These are phyloP conservation scores for Plectropomus leopardus DNA, from an alignment of 2,113 vertebrate genomes.

Conservation along the genomic window DNA sequence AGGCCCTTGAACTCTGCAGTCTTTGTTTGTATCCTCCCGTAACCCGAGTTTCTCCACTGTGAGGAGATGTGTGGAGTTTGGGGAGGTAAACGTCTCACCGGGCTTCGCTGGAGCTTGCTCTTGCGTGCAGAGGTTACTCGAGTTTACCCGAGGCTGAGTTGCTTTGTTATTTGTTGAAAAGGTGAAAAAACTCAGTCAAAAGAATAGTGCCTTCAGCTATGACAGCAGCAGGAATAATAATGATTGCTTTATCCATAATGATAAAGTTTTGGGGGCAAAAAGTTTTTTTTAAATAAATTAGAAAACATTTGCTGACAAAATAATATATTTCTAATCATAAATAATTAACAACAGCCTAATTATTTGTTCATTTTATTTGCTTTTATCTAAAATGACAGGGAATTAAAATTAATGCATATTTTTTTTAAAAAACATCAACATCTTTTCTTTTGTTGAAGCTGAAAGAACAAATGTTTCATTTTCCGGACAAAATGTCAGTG, in stretches of 20 bases:
- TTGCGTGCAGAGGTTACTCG: conserved; percentile 30
- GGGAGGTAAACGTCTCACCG: conserved; percentile 46
- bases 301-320: conserved; percentile 20
- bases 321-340: conserved; percentile 31
- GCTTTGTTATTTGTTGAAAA: neutral
- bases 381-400: neutral
- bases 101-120: conserved; percentile 22
- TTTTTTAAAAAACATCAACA: too few relatives aligned
- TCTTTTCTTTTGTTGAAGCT: neutral
- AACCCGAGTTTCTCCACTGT: conserved; percentile 27
- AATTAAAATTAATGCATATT: neutral
- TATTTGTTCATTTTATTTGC: neutral
- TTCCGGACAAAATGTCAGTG: conserved; percentile 20
- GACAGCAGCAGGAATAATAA: conserved; percentile 19
- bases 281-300: conserved; percentile 19
- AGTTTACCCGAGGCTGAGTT: conserved; percentile 21
- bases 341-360: conserved; percentile 30
- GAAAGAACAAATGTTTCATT: neutral
- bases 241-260: conserved; percentile 27
- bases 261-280: neutral
- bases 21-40: conserved; percentile 56
- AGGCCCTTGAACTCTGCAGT: conserved; percentile 53
- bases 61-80: conserved; percentile 39
- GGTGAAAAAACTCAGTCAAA: neutral
- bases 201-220: conserved; percentile 10